These are phyloP conservation scores for Caenorhabditis parvicauda DNA, from an alignment of 2,888 invertebrate species.

Conservation along the genomic window DNA sequence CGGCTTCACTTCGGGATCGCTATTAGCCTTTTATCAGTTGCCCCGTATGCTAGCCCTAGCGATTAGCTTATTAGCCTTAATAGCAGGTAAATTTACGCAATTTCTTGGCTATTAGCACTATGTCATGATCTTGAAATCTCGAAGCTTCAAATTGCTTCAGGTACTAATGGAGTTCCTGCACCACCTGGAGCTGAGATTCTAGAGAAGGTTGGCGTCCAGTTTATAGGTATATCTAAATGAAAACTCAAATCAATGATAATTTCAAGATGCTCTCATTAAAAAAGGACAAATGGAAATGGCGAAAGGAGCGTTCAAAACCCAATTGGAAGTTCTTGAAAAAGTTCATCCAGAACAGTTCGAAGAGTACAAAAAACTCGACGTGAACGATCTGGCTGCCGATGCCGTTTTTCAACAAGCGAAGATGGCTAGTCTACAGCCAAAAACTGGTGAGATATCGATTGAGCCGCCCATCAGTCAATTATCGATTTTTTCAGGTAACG, in stretches of 20 bases:
- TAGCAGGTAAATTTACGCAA: too few species aligned
- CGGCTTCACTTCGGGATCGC: too few species aligned
- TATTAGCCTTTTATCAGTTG: too few species aligned
- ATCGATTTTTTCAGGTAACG: conserved; percentile 25
- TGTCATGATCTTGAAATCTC: too few species aligned
- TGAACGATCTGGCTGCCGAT: conserved; percentile 51
- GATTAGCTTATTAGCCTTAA: too few species aligned
- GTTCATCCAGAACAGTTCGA: conserved; percentile 54
- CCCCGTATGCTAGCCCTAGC: too few species aligned
- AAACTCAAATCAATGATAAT: conserved; percentile 10
- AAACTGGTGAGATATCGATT: conserved; percentile 24
- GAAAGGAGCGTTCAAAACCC: conserved; percentile 54
- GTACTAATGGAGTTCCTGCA: too few species aligned
- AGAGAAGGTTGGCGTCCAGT: conserved; percentile 26
- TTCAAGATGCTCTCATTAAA: conserved; percentile 52
- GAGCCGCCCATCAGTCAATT: neutral
- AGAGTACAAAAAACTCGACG: conserved; percentile 49
- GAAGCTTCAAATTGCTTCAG: too few species aligned
- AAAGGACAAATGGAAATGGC: conserved; percentile 57
- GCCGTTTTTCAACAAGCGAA: conserved; percentile 53
- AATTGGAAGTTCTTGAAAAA: conserved; percentile 51
- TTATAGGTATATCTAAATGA: conserved; percentile 2
- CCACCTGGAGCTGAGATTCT: conserved; percentile 15
- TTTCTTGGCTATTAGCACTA: too few species aligned
- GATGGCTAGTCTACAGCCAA: conserved; percentile 41